phyloP scores from a whole-genome alignment of 2,113 vertebrate species.

The Oryzias curvinotus region DNA sequence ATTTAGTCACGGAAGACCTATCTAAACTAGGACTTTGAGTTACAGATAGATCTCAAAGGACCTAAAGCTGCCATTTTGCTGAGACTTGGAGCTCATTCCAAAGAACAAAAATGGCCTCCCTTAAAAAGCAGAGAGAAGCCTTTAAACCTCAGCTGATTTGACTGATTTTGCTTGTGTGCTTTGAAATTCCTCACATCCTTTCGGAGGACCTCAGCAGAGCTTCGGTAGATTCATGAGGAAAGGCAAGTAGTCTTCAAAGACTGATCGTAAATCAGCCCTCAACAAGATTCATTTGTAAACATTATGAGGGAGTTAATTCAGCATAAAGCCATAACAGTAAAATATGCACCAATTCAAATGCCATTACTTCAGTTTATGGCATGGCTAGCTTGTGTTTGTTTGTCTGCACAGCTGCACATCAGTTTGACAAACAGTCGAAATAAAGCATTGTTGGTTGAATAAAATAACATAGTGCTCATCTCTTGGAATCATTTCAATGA shows the following conservation, averaged over 20 bases:
- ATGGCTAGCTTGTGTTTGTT: background rate
- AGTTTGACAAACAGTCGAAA: background rate
- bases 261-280: slow-evolving; percentile 13
- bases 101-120: background rate
- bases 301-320: slow-evolving; percentile 5
- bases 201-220: background rate
- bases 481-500: background rate
- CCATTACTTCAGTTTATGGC: background rate
- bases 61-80: background rate
- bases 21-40: background rate
- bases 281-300: slow-evolving; percentile 15
- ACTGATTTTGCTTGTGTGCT: background rate
- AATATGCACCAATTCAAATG: background rate
- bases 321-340: background rate
- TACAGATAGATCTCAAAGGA: background rate
- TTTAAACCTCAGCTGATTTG: slow-evolving; percentile 2
- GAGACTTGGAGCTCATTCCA: background rate
- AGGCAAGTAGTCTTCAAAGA: slow-evolving; percentile 3
- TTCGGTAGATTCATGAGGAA: slow-evolving; percentile 5
- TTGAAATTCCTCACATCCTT: background rate
- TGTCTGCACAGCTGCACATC: background rate
- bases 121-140: background rate
- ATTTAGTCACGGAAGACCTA: background rate
- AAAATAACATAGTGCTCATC: slow-evolving; percentile 6
- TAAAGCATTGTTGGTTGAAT: background rate